Evolutionary conservation across 2,888 invertebrate species (phyloP), one percentile per base, ranked within the genome.

Genomic region (Mamestra brassicae): DNA sequence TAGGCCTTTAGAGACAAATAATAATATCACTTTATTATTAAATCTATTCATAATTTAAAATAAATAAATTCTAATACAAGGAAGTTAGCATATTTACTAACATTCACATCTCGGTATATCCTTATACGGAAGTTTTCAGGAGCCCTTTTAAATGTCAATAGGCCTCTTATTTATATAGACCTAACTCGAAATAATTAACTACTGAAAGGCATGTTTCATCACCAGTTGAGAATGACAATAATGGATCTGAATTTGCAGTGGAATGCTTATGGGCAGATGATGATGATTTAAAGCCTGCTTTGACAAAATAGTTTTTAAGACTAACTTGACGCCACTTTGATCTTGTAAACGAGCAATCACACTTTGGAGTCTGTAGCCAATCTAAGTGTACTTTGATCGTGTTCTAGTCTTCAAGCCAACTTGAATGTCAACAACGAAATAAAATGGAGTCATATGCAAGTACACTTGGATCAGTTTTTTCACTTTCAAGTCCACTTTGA

Each of bases 1-100:
- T 6, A 42, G 11, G 54, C 52, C 54, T 74, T 57, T 6, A 7
- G 13, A 74, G 61, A 60, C 3, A 72, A 74, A 74, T 74, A 11
- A 52, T 72, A 74, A 55, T 62, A 75, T 62, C 38, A 10, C 54
- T 74, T 60, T 4, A 10, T n/a, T 38, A 34, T 47, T 8, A 45
- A 57, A 50, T 26, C 45, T 47, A 47, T 13, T 47, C 17, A 72
- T 50, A 42, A n/a, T 15, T 58, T 58, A 15, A 71, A 42, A 52
- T 42, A 34, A 58, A 71, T 71, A 54, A 42, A 38, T 17, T 26
- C 42, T 34, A 73, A 61, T 54, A 55, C 36, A 36, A 7, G 4
- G 15, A 36, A 54, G 13, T 61, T 10, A 60, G 17, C 8, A 38
- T n/a, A 34, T 4, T 57, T 26, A 47, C 4, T 26, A 1, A 67